phyloP scores from a whole-genome alignment of 2,797 vertebrate genomes.

The Carcharodon carcharias region DNA sequence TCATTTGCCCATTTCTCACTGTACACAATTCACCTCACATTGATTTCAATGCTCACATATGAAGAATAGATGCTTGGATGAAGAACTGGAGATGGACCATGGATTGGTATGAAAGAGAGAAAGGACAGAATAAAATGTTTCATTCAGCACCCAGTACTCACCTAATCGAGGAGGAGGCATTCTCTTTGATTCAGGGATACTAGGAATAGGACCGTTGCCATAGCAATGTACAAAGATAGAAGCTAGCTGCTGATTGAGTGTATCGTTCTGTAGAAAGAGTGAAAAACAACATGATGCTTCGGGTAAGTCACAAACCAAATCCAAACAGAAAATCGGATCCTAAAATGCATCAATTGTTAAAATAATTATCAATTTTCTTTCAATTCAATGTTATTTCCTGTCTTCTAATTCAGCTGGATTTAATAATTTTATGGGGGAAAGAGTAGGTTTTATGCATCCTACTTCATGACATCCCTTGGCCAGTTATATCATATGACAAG shows the following conservation, averaged over 20 bases:
- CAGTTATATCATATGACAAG: neutral
- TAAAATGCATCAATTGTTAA: neutral
- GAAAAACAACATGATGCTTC: neutral
- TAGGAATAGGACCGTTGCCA: conserved; percentile 77
- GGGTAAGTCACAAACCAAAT: neutral
- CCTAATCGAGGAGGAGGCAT: conserved; percentile 77
- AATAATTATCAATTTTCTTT: neutral
- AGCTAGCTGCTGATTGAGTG: conserved; percentile 77
- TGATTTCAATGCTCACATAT: neutral
- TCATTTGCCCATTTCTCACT: neutral
- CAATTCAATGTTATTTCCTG: neutral
- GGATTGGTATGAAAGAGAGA: neutral
- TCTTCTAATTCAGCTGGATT: neutral
- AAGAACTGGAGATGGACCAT: neutral
- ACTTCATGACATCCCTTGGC: neutral
- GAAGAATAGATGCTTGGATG: neutral
- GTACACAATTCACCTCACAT: neutral
- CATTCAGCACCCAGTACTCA: conserved; percentile 40
- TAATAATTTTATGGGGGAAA: too few relatives aligned
- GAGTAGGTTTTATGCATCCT: neutral
- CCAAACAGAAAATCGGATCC: neutral
- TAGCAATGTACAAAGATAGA: conserved; percentile 86
- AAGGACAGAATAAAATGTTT: accelerated
- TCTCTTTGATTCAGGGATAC: conserved; percentile 70
- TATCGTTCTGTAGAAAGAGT: conserved; percentile 68